Evolutionary conservation across 2,888 invertebrate species (phyloP).

Genomic region (Pammene fasciana): DNA sequence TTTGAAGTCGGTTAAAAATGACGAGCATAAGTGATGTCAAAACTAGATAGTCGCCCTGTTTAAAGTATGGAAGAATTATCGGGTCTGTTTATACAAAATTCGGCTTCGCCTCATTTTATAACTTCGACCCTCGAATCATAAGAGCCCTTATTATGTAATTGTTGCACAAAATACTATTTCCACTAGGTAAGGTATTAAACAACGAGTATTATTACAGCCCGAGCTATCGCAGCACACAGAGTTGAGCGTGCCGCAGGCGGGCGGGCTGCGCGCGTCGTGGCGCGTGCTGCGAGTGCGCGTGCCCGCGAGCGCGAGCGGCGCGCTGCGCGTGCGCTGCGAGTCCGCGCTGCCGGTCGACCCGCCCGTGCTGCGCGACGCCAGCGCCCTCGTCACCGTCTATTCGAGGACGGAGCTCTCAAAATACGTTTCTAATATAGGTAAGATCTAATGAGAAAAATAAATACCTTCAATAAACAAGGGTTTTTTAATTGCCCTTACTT

Average conservation of each 20-base stretch:
- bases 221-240: slow-evolving; percentile 76
- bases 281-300: slow-evolving; percentile 65
- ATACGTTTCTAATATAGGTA: slow-evolving; percentile 73
- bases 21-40: too few relatives aligned
- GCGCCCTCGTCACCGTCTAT: slow-evolving; percentile 68
- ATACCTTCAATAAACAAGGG: too few relatives aligned
- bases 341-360: slow-evolving; percentile 70
- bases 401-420: slow-evolving; percentile 75
- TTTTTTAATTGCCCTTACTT: too few relatives aligned
- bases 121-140: too few relatives aligned
- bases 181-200: too few relatives aligned
- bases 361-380: slow-evolving; percentile 68
- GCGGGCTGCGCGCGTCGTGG: slow-evolving; percentile 55
- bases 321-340: slow-evolving; percentile 73
- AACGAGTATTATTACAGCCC: slow-evolving; percentile 53
- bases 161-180: too few relatives aligned
- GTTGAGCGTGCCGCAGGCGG: slow-evolving; percentile 60
- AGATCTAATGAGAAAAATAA: slow-evolving; percentile 40
- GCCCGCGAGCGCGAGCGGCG: slow-evolving; percentile 67
- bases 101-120: too few relatives aligned
- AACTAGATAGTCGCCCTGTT: too few relatives aligned
- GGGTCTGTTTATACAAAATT: too few relatives aligned
- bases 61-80: too few relatives aligned
- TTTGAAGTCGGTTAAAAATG: too few relatives aligned
- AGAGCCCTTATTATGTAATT: too few relatives aligned